Percentiles rank a stretch among this genome's conserved stretches.
Evolutionary conservation across 2,113 vertebrate genomes (phyloP).

Genomic region (Chaetodon trifascialis): DNA sequence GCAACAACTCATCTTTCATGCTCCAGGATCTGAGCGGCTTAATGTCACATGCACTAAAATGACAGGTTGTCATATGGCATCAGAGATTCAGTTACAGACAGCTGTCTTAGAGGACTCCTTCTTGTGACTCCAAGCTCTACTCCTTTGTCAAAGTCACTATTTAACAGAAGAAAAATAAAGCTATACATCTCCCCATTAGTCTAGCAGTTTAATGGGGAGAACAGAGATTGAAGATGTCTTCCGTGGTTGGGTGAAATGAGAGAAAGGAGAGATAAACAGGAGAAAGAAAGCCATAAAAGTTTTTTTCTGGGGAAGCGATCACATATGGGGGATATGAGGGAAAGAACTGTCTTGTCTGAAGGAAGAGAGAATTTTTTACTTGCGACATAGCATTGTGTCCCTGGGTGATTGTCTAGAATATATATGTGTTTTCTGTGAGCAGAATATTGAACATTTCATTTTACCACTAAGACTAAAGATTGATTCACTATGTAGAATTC

Average conservation of each 20-base stretch:
- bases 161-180: conserved; percentile 29
- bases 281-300: conserved; percentile 27
- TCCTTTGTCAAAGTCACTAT: conserved; percentile 41
- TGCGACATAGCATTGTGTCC: conserved; percentile 12
- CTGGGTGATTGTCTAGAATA: conserved; percentile 36
- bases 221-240: conserved; percentile 1
- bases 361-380: conserved; percentile 11
- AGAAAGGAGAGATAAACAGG: conserved; percentile 40
- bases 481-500: conserved; percentile 48
- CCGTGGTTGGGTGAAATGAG: conserved; percentile 30
- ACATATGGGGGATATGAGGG: conserved; percentile 22
- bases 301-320: conserved; percentile 32
- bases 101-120: conserved; percentile 9
- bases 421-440: conserved; percentile 33
- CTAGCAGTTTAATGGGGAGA: conserved; percentile 24
- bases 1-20: conserved; percentile 1
- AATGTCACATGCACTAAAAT: conserved; percentile 32
- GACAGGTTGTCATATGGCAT: conserved; percentile 43
- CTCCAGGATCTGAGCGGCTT: conserved; percentile 9
- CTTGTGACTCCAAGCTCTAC: conserved; percentile 15
- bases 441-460: conserved; percentile 55
- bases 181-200: conserved; percentile 30
- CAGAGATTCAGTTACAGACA: conserved; percentile 33
- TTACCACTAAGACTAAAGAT: conserved; percentile 28
- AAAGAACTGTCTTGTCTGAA: conserved; percentile 25